phyloP scores from a whole-genome alignment of 2,113 vertebrate genomes.

The Cygnus atratus region DNA sequence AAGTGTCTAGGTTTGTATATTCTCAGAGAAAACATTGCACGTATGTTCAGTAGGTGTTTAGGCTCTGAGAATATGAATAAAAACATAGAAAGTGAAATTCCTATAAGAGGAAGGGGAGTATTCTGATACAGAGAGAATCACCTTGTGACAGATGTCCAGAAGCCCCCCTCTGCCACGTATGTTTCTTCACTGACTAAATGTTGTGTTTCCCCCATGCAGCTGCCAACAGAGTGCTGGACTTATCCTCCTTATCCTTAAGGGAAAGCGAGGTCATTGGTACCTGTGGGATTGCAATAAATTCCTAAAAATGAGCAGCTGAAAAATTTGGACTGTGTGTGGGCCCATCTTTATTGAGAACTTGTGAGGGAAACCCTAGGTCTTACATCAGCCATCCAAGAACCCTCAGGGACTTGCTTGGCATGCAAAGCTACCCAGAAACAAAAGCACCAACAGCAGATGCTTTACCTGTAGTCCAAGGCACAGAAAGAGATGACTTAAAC shows the following conservation, averaged over 20 bases:
- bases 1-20: background rate
- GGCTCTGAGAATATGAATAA: background rate
- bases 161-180: background rate
- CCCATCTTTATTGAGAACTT: background rate
- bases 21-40: background rate
- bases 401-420: background rate
- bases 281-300: background rate
- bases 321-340: background rate
- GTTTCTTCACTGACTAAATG: background rate
- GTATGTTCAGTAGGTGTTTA: background rate
- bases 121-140: background rate
- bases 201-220: background rate
- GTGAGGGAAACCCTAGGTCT: background rate
- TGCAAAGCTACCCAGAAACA: background rate
- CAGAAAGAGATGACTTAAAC: background rate
- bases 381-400: background rate
- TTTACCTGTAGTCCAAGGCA: background rate
- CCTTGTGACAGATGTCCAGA: background rate
- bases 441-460: background rate
- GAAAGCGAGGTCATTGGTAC: background rate
- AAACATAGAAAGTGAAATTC: background rate
- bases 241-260: background rate
- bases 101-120: background rate
- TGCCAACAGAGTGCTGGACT: background rate
- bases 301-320: conserved; percentile 23